phyloP scores from a whole-genome alignment of 1,140 invertebrate species.

The Cecropterus lyciades region DNA sequence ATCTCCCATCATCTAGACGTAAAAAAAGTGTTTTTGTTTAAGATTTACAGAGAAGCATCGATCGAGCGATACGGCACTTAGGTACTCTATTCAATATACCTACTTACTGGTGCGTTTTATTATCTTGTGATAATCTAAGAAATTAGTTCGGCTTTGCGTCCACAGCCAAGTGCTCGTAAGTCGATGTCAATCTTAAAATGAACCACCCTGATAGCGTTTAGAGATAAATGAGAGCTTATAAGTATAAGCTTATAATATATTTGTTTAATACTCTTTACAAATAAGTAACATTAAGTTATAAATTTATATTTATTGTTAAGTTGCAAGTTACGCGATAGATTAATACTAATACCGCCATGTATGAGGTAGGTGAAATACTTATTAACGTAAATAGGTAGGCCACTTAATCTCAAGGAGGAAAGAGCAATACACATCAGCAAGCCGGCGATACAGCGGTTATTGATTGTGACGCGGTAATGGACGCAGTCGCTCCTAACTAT shows the following conservation, averaged over 20 bases:
- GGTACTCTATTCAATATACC: constrained; percentile 2
- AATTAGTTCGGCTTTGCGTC: constrained; percentile 3
- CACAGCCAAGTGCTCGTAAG: not conserved
- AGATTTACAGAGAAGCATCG: not conserved
- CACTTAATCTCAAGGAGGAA: constrained; percentile 19
- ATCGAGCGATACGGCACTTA: constrained; percentile 6
- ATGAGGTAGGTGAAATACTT: not conserved
- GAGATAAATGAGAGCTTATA: not conserved
- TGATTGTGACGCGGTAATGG: constrained; percentile 71
- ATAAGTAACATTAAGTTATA: too few relatives aligned
- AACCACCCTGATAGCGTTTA: not conserved
- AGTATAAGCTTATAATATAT: not conserved
- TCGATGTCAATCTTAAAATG: not conserved
- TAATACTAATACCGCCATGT: not conserved
- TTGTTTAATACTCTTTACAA: too few relatives aligned
- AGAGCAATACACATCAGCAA: too few relatives aligned
- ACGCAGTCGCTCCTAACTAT: constrained; percentile 52
- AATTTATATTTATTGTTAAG: not conserved
- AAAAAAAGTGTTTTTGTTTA: constrained; percentile 30
- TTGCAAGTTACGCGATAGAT: too few relatives aligned
- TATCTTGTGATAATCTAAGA: not conserved
- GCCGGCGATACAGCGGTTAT: constrained; percentile 54
- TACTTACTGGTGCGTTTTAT: not conserved
- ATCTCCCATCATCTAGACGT: constrained; percentile 33
- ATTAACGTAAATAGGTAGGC: not conserved